Evolutionary conservation across 2,797 vertebrate genomes (phyloP), one percentile per base, ranked within the genome.

Genomic region (Hafferia zeledoni): DNA sequence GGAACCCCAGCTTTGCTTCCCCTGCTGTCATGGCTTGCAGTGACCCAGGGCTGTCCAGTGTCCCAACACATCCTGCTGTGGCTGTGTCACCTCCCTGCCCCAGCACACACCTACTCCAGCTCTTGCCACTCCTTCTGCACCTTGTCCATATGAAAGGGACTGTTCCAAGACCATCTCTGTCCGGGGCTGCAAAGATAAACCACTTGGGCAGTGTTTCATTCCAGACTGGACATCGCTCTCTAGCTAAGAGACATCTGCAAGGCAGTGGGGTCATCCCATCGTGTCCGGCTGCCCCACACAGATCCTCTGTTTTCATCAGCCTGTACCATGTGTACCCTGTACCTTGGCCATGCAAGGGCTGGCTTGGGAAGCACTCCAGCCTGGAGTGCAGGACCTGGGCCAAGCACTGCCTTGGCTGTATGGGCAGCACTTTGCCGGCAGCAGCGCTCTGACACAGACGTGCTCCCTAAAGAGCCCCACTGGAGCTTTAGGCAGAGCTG

Each of bases 401-500:
- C 88, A 69, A 37, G 3, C 50, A 0, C 8, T 46, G 87, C 75
- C 37, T 28, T 25, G 0, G 12, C 37, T 30, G 9, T 33, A 3
- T 1, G 0, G 46, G 53, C 25, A 1, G 72, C 60, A 20, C 19
- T 57, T 61, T 43, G 63, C 52, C 4, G 3, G 49, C 70, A 64
- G 68, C 87, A 57, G 55, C 0, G 2, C 50, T 76, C 37, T 76
- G 78, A 35, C 1, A 3, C 59, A 83, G 71, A 30, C 18, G 0
- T 2, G 52, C 15, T 82, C 37, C 44, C 64, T 63, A 44, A 53
- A 55, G 18, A 85, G 56, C 33, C n/a, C 33, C 53, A 5, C 6
- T 0, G 4, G 47, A 15, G 10, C 22, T 46, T 52, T 49, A 37
- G 31, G 8, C 0, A 3, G 28, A 43, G 39, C 64, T 1, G 1